Conservation (phyloP, 1,140 invertebrate species). For the Augochlora pura region DNA sequence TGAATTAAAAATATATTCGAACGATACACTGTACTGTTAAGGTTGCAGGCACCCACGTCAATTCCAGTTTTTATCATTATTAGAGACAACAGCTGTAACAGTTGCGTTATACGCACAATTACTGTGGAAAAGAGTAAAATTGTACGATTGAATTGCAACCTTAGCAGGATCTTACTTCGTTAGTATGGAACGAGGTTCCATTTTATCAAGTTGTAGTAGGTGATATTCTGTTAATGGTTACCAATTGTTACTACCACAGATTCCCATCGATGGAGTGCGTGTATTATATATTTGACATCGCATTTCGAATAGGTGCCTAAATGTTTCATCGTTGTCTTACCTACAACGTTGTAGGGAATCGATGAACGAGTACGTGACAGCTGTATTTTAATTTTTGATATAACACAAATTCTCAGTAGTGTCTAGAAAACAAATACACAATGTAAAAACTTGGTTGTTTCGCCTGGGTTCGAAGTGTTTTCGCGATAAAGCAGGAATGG, state of each 20-base stretch:
- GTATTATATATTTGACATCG: slow-evolving; percentile 5
- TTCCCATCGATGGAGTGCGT: not conserved
- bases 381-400: slow-evolving; percentile 2
- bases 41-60: slow-evolving; percentile 20
- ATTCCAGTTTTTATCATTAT: slow-evolving; percentile 28
- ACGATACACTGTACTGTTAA: slow-evolving; percentile 11
- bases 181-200: not conserved
- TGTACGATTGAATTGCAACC: slow-evolving; percentile 15
- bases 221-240: not conserved
- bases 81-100: not conserved
- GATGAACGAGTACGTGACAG: not conserved
- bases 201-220: not conserved
- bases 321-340: slow-evolving; percentile 10
- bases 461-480: not conserved
- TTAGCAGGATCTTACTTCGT: slow-evolving; percentile 3
- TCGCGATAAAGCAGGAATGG: not conserved
- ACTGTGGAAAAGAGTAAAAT: not conserved
- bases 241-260: not conserved
- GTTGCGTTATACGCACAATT: slow-evolving; percentile 13
- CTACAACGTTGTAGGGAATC: not conserved
- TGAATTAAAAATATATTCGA: not conserved
- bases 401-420: not conserved
- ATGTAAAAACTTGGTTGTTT: not conserved
- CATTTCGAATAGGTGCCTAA: slow-evolving; percentile 46
- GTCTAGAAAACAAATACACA: too few species aligned